Evolutionary conservation across 2,797 vertebrate species (phyloP).

Genomic region (Calcarius lapponicus): DNA sequence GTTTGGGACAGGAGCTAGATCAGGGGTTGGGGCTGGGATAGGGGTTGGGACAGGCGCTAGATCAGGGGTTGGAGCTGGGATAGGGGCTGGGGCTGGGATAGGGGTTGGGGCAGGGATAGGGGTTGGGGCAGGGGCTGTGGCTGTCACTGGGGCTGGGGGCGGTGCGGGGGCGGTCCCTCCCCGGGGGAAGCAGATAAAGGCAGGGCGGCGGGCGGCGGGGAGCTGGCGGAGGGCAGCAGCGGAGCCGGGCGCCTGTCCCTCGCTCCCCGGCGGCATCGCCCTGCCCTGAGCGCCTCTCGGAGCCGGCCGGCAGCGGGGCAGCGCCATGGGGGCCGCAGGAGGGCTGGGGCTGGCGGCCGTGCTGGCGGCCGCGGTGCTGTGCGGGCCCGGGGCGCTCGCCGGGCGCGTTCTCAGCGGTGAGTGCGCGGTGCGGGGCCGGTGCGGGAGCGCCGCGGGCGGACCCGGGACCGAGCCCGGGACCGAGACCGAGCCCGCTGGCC

Average conservation of each 20-base stretch:
- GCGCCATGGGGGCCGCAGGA: neutral
- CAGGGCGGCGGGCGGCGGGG: neutral
- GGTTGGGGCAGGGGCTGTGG: no score
- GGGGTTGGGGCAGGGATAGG: no score
- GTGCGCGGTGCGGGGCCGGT: neutral
- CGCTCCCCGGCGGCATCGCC: neutral
- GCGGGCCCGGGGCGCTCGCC: constrained; percentile 42
- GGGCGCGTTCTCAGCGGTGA: constrained; percentile 78
- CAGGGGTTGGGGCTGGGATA: no score
- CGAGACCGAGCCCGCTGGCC: no score
- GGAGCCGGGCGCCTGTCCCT: fast-evolving
- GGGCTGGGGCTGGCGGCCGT: neutral
- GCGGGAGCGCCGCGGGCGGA: neutral
- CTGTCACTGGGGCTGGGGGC: neutral
- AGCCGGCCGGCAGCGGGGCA: neutral
- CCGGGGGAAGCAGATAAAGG: neutral
- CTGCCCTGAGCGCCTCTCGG: neutral
- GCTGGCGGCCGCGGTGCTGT: constrained; percentile 55
- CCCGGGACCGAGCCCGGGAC: fast-evolving
- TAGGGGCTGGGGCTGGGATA: no score
- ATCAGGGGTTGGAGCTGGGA: no score
- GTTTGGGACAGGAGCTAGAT: no score
- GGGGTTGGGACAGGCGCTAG: no score
- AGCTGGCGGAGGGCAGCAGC: fast-evolving
- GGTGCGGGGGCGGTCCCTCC: neutral